These are phyloP conservation scores for Psilanteris sp. DNA, from an alignment of 1,140 invertebrate species.

Conservation along the genomic window DNA sequence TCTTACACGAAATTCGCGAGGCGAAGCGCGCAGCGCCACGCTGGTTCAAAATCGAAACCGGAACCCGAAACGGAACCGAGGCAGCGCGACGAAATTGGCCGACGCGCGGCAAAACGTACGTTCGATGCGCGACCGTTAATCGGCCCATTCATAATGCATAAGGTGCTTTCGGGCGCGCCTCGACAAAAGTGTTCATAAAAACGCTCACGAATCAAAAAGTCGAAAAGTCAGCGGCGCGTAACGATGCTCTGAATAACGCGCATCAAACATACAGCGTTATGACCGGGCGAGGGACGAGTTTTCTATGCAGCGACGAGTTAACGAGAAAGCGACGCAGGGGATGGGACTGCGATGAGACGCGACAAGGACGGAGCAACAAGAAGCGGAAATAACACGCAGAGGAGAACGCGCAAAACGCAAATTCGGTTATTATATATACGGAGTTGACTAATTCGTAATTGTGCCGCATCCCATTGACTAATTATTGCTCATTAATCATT, in stretches of 20 bases:
- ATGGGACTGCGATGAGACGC: conserved; percentile 18
- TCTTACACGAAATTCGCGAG: too few relatives aligned
- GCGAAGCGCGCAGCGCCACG: too few relatives aligned
- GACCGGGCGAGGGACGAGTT: conserved; percentile 28
- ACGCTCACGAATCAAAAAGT: conserved; percentile 51
- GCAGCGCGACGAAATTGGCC: too few relatives aligned
- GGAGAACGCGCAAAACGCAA: conserved; percentile 9
- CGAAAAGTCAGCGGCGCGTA: conserved; percentile 46
- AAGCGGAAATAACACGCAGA: conserved; percentile 27
- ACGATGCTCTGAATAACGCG: conserved; percentile 55
- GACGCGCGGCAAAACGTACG: too few relatives aligned
- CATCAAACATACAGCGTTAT: conserved; percentile 36
- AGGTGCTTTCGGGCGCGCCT: conserved; percentile 10
- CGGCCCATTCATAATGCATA: conserved; percentile 26
- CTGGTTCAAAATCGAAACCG: too few relatives aligned
- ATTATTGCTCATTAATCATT: conserved; percentile 62
- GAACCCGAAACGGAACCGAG: too few relatives aligned
- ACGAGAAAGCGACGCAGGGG: conserved; percentile 42
- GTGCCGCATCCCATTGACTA: conserved; percentile 54
- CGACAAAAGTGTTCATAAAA: conserved; percentile 23
- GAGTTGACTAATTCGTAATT: conserved; percentile 64
- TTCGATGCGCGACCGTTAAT: conserved; percentile 30
- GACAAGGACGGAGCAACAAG: conserved; percentile 16
- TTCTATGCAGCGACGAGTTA: conserved; percentile 51
- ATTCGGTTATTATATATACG: conserved; percentile 43